A percentile compares a stretch with the other conserved stretches of the same genome.
Conservation (phyloP, 2,888 invertebrate genomes). For the Dione juno region DNA sequence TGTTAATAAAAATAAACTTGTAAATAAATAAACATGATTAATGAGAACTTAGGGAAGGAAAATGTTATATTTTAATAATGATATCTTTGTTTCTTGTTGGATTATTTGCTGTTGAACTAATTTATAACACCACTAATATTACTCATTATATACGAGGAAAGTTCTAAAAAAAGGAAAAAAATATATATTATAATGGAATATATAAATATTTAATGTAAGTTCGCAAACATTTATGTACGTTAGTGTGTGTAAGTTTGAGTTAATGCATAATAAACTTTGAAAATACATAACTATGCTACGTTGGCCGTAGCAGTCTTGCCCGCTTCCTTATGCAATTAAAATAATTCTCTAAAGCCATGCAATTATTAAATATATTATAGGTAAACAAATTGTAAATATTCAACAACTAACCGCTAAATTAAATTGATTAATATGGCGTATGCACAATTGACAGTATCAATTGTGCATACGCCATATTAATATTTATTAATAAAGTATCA, state of each 20-base stretch:
- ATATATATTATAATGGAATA: no score
- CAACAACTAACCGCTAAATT: background rate
- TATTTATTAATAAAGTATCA: background rate
- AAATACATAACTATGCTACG: no score
- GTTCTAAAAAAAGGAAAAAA: background rate
- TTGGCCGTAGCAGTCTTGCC: no score
- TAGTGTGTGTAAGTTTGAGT: no score
- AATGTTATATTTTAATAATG: background rate
- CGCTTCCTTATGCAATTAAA: no score
- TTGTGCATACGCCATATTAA: background rate
- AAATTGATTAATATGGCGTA: background rate
- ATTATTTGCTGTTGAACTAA: conserved; percentile 8
- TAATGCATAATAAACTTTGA: no score
- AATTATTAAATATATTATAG: no score
- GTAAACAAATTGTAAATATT: background rate
- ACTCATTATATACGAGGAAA: background rate
- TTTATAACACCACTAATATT: conserved; percentile 9
- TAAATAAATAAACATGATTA: background rate
- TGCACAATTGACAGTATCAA: no score
- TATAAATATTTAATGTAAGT: background rate
- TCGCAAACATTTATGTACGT: no score
- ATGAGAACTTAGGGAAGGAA: conserved; percentile 4
- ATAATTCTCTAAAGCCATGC: background rate
- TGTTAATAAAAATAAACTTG: background rate
- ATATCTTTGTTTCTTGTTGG: background rate